These are phyloP conservation scores for Onthophagus sagittarius DNA, from an alignment of 2,888 invertebrate species.

Conservation along the genomic window DNA sequence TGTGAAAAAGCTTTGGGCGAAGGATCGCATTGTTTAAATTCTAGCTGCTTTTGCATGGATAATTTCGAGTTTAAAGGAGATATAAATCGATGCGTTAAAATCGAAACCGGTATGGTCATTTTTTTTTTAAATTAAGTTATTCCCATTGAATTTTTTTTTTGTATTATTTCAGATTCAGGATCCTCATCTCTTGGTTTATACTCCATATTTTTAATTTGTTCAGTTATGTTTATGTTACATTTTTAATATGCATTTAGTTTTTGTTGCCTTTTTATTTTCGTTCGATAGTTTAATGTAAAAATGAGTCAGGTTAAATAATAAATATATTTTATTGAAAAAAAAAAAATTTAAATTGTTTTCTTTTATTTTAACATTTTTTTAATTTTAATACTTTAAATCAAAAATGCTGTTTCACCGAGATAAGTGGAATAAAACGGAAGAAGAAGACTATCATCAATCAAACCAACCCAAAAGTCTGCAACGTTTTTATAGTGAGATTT, in stretches of 20 bases:
- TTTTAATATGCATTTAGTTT: not conserved
- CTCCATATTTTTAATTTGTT: not conserved
- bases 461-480: too few relatives aligned
- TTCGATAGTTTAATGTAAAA: too few relatives aligned
- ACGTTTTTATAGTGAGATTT: too few relatives aligned
- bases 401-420: too few relatives aligned
- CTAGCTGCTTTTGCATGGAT: not conserved
- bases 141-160: not conserved
- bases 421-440: too few relatives aligned
- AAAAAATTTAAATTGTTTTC: not conserved
- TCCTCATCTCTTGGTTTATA: not conserved
- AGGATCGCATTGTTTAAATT: not conserved
- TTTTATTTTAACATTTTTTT: not conserved
- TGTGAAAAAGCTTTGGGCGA: not conserved
- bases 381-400: not conserved
- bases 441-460: too few relatives aligned
- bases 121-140: not conserved
- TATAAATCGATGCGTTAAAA: not conserved
- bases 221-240: not conserved
- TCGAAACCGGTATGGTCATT: not conserved
- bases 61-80: not conserved
- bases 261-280: too few relatives aligned
- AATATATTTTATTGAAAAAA: not conserved
- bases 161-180: not conserved
- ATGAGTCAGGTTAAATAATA: not conserved